Conservation (phyloP, 2,113 vertebrate species). For the Manacus vitellinus region DNA sequence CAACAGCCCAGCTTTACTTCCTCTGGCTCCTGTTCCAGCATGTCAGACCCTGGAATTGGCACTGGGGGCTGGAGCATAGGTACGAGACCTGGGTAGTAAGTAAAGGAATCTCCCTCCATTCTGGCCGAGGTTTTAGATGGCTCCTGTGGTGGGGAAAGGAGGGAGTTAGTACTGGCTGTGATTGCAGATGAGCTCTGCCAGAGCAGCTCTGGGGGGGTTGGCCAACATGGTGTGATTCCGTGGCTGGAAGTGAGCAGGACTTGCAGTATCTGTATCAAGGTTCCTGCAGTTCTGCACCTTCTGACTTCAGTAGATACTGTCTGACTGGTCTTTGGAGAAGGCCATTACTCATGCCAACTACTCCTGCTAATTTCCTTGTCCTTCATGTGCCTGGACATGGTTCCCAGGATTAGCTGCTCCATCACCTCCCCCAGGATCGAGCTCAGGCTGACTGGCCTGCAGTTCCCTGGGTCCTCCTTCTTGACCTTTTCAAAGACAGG, state of each 20-base stretch:
- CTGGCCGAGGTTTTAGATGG: neutral
- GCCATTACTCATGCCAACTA: accelerated
- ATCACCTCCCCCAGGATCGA: neutral
- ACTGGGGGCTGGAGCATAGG: constrained; percentile 86
- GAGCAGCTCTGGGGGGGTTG: neutral
- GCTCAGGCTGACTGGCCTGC: neutral
- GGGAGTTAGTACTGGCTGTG: neutral
- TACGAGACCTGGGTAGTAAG: constrained; percentile 38
- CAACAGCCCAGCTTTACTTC: constrained; percentile 91
- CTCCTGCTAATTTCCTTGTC: neutral
- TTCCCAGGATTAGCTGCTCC: neutral
- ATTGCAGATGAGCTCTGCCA: neutral
- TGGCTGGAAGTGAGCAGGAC: neutral
- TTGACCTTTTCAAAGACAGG: neutral
- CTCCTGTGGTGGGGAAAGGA: neutral
- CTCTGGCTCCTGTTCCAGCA: constrained; percentile 93
- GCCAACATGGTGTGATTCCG: neutral
- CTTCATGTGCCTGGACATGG: neutral
- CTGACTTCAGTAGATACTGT: neutral
- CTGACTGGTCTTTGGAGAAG: neutral
- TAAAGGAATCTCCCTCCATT: neutral
- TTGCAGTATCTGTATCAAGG: accelerated
- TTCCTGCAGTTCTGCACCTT: neutral
- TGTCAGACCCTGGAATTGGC: constrained; percentile 87
- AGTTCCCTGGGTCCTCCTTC: neutral